Conservation (phyloP, 2,888 invertebrate species). For the Scelioninae gen. 1 region DNA sequence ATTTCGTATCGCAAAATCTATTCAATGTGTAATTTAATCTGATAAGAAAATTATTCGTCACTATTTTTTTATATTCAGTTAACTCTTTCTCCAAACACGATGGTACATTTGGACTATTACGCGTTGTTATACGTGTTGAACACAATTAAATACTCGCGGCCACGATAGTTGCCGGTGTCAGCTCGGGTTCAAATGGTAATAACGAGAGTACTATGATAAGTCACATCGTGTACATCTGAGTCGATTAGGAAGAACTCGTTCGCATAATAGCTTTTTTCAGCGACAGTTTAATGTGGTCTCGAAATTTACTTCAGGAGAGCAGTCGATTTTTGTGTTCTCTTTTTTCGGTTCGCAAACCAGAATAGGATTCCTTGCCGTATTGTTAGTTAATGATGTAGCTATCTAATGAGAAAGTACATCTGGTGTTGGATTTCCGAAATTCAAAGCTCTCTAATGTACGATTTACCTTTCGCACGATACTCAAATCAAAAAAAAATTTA, state of each 20-base stretch:
- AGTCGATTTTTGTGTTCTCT: neutral
- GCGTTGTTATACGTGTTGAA: constrained; percentile 60
- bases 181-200: constrained; percentile 80
- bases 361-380: neutral
- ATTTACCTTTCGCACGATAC: constrained; percentile 64
- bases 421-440: constrained; percentile 56
- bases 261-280: constrained; percentile 31
- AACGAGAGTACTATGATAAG: constrained; percentile 79
- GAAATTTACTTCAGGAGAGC: neutral
- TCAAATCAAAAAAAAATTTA: constrained; percentile 45
- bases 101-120: constrained; percentile 28
- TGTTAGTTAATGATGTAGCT: constrained; percentile 24
- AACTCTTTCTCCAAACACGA: too few species aligned
- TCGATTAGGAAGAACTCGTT: constrained; percentile 80
- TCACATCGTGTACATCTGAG: constrained; percentile 80
- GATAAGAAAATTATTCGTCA: constrained; percentile 21
- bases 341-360: neutral
- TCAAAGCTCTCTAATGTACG: constrained; percentile 49
- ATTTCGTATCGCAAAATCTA: too few species aligned
- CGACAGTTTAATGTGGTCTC: neutral
- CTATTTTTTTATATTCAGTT: neutral
- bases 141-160: constrained; percentile 64
- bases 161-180: constrained; percentile 71
- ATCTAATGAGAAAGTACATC: constrained; percentile 46
- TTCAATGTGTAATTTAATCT: neutral